phyloP scores from a whole-genome alignment of 2,888 invertebrate genomes.

The Penaeus monodon region DNA sequence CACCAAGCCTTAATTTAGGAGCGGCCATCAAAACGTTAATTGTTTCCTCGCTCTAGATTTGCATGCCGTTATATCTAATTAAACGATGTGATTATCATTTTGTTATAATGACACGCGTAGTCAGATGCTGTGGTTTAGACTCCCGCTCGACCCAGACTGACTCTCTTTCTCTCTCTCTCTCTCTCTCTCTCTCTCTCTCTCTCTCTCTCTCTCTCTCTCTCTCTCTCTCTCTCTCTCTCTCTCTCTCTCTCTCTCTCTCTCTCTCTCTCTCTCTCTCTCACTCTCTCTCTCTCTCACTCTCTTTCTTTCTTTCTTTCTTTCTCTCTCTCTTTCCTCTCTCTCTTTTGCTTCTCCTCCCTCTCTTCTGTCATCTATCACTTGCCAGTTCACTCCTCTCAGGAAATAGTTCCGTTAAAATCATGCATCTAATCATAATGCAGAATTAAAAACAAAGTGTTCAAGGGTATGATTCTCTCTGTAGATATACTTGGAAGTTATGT shows the following conservation, averaged over 20 bases:
- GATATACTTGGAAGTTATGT: too few species aligned
- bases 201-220: background rate
- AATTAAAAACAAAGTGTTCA: too few species aligned
- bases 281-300: background rate
- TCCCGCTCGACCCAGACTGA: too few species aligned
- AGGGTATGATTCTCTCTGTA: too few species aligned
- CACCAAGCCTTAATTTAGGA: conserved; percentile 26
- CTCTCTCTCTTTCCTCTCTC: background rate
- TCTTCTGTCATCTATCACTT: background rate
- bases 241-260: background rate
- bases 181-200: background rate
- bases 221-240: too few species aligned
- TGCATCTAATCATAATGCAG: too few species aligned
- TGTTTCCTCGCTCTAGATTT: conserved; percentile 34
- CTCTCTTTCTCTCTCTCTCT: background rate
- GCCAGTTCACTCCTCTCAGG: background rate
- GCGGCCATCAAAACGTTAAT: conserved; percentile 31
- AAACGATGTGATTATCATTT: conserved; percentile 40
- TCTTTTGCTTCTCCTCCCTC: background rate
- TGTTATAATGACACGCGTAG: conserved; percentile 9
- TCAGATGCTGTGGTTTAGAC: background rate
- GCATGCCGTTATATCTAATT: conserved; percentile 44
- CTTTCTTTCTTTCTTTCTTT: too few species aligned
- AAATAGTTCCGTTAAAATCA: too few species aligned
- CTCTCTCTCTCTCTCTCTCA: background rate